A percentile compares a stretch with the other conserved stretches of the same genome.
Conservation (phyloP, 92 coral and sea anemone species). For the Umimayanthus chanpuru region DNA sequence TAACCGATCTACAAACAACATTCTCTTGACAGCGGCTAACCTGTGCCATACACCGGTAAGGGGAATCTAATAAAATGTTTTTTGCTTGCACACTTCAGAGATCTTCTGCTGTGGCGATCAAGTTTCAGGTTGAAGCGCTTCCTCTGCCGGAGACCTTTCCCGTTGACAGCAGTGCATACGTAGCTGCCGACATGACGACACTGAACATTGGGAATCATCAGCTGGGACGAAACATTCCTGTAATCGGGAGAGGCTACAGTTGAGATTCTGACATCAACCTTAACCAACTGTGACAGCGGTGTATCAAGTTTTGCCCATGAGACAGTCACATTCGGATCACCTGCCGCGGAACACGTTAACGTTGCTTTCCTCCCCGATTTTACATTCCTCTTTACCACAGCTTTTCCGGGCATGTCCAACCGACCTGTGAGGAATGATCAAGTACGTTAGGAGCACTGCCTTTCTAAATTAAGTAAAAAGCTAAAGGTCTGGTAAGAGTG, state of each 20-base stretch:
- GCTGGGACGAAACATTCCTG: conserved; percentile 3
- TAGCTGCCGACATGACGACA: conserved; percentile 22
- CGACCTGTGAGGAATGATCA: background rate
- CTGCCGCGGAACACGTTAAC: conserved; percentile 2
- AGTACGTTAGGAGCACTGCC: background rate
- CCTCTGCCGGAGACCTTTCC: conserved; percentile 21
- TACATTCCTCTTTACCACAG: conserved; percentile 8
- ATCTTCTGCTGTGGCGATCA: conserved; percentile 13
- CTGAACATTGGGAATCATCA: background rate
- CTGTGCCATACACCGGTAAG: background rate
- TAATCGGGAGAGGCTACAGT: background rate
- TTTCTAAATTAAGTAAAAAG: too few species aligned
- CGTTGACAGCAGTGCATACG: conserved; percentile 29
- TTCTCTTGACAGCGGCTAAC: background rate
- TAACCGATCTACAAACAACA: too few species aligned
- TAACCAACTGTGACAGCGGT: background rate
- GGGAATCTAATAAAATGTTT: background rate
- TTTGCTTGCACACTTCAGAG: conserved; percentile 21
- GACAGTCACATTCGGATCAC: conserved; percentile 15
- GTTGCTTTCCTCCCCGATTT: background rate
- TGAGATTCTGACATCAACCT: conserved; percentile 7
- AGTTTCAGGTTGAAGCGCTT: conserved; percentile 16
- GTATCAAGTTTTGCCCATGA: conserved; percentile 9
- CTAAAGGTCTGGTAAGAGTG: too few species aligned
- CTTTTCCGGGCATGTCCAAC: conserved; percentile 16